These are phyloP conservation scores for Notolepis coatsorum DNA, from an alignment of 2,797 vertebrate species.

Conservation along the genomic window DNA sequence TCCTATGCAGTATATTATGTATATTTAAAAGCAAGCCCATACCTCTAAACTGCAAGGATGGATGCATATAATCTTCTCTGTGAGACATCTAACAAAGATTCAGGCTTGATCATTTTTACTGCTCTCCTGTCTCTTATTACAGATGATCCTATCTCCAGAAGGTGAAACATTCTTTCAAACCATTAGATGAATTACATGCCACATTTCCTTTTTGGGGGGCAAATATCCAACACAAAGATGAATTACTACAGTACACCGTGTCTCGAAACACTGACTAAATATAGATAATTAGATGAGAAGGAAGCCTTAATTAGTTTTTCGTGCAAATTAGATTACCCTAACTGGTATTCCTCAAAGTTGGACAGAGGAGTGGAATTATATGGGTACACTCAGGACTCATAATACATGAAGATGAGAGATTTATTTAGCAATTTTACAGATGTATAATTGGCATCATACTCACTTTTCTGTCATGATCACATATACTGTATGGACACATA, in stretches of 20 bases:
- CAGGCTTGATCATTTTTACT: slow-evolving; percentile 44
- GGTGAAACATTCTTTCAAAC: slow-evolving; percentile 54
- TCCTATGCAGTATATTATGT: no score
- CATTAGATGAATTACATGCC: slow-evolving; percentile 38
- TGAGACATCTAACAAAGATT: slow-evolving; percentile 20
- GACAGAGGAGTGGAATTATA: slow-evolving; percentile 32
- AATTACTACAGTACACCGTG: no score
- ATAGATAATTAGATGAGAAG: slow-evolving; percentile 31
- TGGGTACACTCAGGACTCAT: slow-evolving; percentile 46
- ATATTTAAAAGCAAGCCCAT: no score
- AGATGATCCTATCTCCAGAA: slow-evolving; percentile 53
- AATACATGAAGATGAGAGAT: slow-evolving; percentile 55
- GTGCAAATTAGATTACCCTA: slow-evolving; percentile 57
- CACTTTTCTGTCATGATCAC: slow-evolving; percentile 40
- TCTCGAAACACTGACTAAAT: slow-evolving; percentile 4
- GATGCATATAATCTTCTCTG: slow-evolving; percentile 13
- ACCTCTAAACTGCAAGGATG: slow-evolving; percentile 6
- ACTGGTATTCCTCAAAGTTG: slow-evolving; percentile 37
- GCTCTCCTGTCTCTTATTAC: not conserved
- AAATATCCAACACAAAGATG: slow-evolving; percentile 34
- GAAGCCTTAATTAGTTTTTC: slow-evolving; percentile 34
- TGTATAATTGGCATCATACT: slow-evolving; percentile 48
- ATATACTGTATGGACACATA: slow-evolving; percentile 22
- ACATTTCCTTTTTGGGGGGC: slow-evolving; percentile 43
- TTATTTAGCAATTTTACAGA: slow-evolving; percentile 65